Percentiles rank a stretch among this genome's conserved stretches.
Evolutionary conservation across 1,140 invertebrate genomes (phyloP).

Genomic region (Drosophila suzukii): DNA sequence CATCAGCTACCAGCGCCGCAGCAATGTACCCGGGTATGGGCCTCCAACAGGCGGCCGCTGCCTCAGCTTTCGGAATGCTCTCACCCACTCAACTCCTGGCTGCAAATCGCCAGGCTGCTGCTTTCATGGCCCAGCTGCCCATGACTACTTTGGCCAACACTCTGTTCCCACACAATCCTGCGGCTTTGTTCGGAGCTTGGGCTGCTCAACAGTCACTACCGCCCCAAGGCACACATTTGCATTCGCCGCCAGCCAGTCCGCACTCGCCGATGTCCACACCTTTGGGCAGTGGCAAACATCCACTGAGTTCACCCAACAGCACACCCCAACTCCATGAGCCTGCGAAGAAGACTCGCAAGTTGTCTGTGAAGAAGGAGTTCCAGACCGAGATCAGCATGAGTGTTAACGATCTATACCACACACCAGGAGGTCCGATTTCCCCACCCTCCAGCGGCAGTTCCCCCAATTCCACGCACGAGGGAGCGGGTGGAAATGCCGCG

Average conservation of each 20-base stretch:
- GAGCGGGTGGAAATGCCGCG: constrained; percentile 41
- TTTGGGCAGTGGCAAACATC: constrained; percentile 60
- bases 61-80: constrained; percentile 85
- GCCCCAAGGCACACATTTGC: constrained; percentile 72
- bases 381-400: constrained; percentile 71
- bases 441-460: constrained; percentile 85
- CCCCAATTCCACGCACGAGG: constrained; percentile 84
- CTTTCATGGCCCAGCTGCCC: constrained; percentile 81
- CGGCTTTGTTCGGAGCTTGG: constrained; percentile 86
- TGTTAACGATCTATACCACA: constrained; percentile 78
- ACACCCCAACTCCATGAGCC: constrained; percentile 75
- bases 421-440: constrained; percentile 84
- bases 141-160: constrained; percentile 78
- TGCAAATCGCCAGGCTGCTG: constrained; percentile 86
- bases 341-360: constrained; percentile 79
- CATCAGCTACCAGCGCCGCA: constrained; percentile 66
- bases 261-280: constrained; percentile 68
- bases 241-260: constrained; percentile 77
- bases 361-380: constrained; percentile 83
- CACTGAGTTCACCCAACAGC: constrained; percentile 64
- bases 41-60: constrained; percentile 84
- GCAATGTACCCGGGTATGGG: constrained; percentile 83
- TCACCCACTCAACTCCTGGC: constrained; percentile 86
- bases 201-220: constrained; percentile 74
- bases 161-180: constrained; percentile 85